Base-by-base conservation (phyloP, 2,888 invertebrate species). In the Pyrochroa serraticornis region DNA sequence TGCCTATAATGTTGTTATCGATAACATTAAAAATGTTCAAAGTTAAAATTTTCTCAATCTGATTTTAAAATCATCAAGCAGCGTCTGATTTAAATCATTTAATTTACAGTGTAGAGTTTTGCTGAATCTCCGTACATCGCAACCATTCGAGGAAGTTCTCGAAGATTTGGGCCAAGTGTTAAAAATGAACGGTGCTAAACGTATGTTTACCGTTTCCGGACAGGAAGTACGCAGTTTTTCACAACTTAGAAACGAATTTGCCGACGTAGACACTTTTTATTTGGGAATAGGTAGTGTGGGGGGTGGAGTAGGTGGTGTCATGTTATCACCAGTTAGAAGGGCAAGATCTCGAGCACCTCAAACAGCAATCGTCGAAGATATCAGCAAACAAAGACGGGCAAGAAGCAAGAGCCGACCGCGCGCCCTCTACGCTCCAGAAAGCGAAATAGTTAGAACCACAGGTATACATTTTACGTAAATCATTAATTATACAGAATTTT, bases 221-320 rank as follows among this genome's bases (percentile, higher is more conserved):
- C 94, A 93, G 82, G 93, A 95, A 88, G 96, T 96, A 2, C 85
- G 93, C 69, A 95, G 96, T 78, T 97, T 95, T 78, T 95, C 95
- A 0, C 96, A 96, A 72, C 81, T 97, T 48, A 86, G 95, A 43
- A 93, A 95, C 77, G 96, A 96, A 76, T 93, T 95, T 74, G 90
- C 92, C 8, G 93, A 94, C 71, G 89, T 93, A 49, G 94, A 95
- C 76, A 93, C 93, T 3, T 96, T 96, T 80, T 94, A 94, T 77
- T 82, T 95, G 74, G 89, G 90, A 7, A 81, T 81, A 3, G 84
- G 84, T 1, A 70, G 76, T 10, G 75, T 82, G 6, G 84, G 80
- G 73, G 67, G 82, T n/a, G 70, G 75, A 13, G 60, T 60, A 10
- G 72, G 47, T 73, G 80, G 53, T 75, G 85, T 65, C 73, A 84